These are phyloP conservation scores for Microcaecilia unicolor DNA, from an alignment of 2,797 vertebrate genomes.

Conservation along the genomic window DNA sequence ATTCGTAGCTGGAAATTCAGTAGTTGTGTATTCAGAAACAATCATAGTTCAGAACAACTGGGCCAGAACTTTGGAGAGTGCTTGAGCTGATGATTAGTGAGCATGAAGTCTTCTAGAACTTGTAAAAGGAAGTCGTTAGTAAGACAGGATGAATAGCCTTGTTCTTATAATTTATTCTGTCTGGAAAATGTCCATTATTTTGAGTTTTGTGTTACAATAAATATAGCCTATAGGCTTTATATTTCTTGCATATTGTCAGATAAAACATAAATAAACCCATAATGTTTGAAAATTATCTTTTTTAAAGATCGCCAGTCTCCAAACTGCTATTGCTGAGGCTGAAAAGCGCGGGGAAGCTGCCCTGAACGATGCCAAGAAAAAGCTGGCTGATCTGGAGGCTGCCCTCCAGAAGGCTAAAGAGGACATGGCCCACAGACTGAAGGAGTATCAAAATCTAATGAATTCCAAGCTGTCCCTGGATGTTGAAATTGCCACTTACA, in stretches of 20 bases:
- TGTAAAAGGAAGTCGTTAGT: no score
- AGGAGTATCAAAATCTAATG: conserved; percentile 83
- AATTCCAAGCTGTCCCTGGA: conserved; percentile 81
- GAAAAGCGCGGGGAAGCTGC: conserved; percentile 66
- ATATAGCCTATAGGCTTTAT: no score
- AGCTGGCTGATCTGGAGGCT: conserved; percentile 58
- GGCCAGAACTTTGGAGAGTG: no score
- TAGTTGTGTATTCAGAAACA: no score
- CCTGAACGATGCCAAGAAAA: conserved; percentile 53
- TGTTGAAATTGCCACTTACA: conserved; percentile 76
- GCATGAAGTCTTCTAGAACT: no score
- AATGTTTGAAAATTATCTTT: not conserved
- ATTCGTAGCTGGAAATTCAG: no score
- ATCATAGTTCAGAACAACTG: no score
- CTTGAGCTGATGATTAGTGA: no score
- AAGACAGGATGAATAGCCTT: not conserved
- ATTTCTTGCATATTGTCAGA: no score
- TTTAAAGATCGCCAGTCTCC: conserved; percentile 19
- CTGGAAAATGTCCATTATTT: no score
- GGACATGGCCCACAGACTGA: conserved; percentile 77
- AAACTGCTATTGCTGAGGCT: conserved; percentile 59
- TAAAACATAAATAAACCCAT: not conserved
- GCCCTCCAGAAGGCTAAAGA: conserved; percentile 73
- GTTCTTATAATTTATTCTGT: no score
- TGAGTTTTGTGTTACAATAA: no score